Evolutionary conservation across 2,113 vertebrate species (phyloP).

Genomic region (Petaurus breviceps): DNA sequence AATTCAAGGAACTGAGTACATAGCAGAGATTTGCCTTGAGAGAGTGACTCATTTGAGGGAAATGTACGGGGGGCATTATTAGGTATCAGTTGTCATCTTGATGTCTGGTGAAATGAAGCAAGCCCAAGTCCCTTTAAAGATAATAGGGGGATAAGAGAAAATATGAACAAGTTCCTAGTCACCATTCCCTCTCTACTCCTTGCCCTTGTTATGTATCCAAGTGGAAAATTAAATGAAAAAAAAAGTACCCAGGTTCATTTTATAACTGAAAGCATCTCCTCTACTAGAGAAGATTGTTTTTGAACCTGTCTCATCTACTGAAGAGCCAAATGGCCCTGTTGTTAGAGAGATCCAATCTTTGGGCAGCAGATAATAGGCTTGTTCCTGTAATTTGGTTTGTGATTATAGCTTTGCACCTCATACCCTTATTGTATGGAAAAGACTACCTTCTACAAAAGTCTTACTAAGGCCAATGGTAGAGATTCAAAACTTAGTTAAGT

Average conservation of each 20-base stretch:
- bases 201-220: slow-evolving; percentile 26
- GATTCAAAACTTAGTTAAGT: slow-evolving; percentile 1
- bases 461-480: background rate
- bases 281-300: slow-evolving; percentile 5
- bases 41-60: slow-evolving; percentile 36
- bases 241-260: background rate
- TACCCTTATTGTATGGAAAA: background rate
- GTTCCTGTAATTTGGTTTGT: background rate
- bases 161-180: slow-evolving; percentile 38
- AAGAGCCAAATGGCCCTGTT: background rate
- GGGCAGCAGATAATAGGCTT: background rate
- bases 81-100: slow-evolving; percentile 9
- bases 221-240: slow-evolving; percentile 31
- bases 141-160: slow-evolving; percentile 38
- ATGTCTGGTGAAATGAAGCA: slow-evolving; percentile 40
- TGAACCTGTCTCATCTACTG: background rate
- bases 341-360: background rate
- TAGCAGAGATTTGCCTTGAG: slow-evolving; percentile 13
- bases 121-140: slow-evolving; percentile 31
- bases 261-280: slow-evolving; percentile 24
- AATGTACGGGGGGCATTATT: slow-evolving; percentile 3
- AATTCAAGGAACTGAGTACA: slow-evolving; percentile 67
- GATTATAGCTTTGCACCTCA: background rate
- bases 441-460: background rate
- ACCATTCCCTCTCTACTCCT: background rate